Conservation (phyloP, 2,113 vertebrate genomes). For the Corvus hawaiiensis region DNA sequence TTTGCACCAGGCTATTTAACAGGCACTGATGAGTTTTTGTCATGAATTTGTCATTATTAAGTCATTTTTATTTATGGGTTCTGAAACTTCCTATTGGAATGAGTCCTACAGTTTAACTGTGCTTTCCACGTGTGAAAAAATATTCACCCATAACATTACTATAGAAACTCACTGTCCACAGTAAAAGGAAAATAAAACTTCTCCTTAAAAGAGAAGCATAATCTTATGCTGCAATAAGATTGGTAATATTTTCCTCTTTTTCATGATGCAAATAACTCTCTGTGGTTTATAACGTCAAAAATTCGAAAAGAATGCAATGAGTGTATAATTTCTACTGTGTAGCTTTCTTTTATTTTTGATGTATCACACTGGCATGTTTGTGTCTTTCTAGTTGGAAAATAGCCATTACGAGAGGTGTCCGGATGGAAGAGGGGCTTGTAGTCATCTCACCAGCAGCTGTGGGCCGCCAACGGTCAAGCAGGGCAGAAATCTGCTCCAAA, state of each 20-base stretch:
- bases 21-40: not conserved
- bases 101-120: not conserved
- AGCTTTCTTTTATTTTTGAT: not conserved
- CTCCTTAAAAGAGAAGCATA: not conserved
- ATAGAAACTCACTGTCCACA: not conserved
- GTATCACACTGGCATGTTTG: not conserved
- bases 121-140: not conserved
- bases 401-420: fast-evolving
- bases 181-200: not conserved
- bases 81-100: not conserved
- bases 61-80: not conserved
- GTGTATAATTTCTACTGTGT: not conserved
- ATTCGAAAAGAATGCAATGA: not conserved
- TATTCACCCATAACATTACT: not conserved
- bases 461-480: not conserved
- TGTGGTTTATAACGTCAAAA: not conserved
- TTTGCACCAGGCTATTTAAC: not conserved
- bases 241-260: not conserved
- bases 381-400: not conserved
- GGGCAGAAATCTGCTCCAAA: not conserved
- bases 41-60: not conserved
- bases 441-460: fast-evolving
- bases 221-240: not conserved
- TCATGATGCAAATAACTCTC: not conserved
- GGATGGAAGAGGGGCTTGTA: not conserved